Evolutionary conservation across 92 coral and sea anemone species (phyloP).

Genomic region (Porites rus): DNA sequence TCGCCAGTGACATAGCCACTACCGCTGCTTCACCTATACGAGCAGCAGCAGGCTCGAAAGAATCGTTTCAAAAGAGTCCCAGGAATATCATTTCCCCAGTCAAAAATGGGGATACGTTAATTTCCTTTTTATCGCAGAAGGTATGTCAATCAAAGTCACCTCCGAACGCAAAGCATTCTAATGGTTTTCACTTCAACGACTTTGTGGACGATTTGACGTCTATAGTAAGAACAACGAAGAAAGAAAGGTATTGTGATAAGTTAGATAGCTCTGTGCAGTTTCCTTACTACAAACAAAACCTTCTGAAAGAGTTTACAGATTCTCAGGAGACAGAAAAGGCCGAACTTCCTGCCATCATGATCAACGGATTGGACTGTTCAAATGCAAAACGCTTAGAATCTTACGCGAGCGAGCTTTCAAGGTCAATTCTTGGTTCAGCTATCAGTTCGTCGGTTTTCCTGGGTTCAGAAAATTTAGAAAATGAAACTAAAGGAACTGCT

Average conservation of each 20-base stretch:
- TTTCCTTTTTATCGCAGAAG: constrained; percentile 50
- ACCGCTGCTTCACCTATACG: constrained; percentile 66
- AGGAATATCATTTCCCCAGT: constrained; percentile 68
- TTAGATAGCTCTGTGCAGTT: background rate
- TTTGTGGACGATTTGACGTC: constrained; percentile 66
- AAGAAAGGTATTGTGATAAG: background rate
- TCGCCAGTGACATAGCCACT: constrained; percentile 81
- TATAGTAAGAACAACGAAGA: constrained; percentile 45
- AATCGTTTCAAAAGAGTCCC: constrained; percentile 76
- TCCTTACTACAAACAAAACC: constrained; percentile 43
- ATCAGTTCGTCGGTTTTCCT: background rate
- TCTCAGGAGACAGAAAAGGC: constrained; percentile 4
- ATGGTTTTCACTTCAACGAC: constrained; percentile 49
- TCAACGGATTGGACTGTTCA: background rate
- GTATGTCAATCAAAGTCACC: constrained; percentile 6
- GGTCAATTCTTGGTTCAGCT: constrained; percentile 48
- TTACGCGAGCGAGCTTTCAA: constrained; percentile 62
- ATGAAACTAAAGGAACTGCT: background rate
- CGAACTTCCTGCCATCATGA: background rate
- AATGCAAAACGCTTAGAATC: constrained; percentile 46
- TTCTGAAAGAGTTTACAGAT: constrained; percentile 45
- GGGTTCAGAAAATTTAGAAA: background rate
- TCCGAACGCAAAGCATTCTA: background rate
- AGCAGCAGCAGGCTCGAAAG: constrained; percentile 70
- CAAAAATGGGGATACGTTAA: constrained; percentile 54